Evolutionary conservation across 2,888 invertebrate species (phyloP), one percentile per base, ranked within the genome.

Genomic region (Temnothorax ravouxi): DNA sequence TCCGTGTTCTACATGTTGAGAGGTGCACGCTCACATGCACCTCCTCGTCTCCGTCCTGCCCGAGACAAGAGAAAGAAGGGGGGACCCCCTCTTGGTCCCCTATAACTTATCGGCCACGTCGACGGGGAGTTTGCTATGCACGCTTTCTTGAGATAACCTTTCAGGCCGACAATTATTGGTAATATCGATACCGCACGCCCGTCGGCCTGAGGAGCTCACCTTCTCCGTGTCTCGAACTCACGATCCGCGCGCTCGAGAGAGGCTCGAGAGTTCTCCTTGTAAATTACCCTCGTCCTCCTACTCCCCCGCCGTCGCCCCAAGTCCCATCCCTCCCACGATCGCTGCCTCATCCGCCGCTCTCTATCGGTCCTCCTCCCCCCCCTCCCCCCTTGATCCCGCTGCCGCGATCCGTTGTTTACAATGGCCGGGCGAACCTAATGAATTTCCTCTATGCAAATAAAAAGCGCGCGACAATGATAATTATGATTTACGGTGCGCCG

Each of bases 111-210:
- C 91, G 92, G 82, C 81, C 83, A 86, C 74, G 86, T 83, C 87
- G 90, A 90, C 86, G 90, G 87, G 87, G 91, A 92, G 91, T 92
- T 92, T 89, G 92, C 92, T 91, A 90, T 92, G 91, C 89, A 87
- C 88, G 90, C 91, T 91, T 92, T 92, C 91, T 90, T 90, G 89
- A 93, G 93, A 93, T 94, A 93, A 94, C 93, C 94, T 94, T 92
- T 93, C 92, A 89, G 93, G 93, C 94, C 93, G 93, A 93, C 93
- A 94, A 94, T 94, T 94, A 94, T 94, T 94, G 93, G 94, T 93
- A 94, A 94, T 93, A 94, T 94, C 93, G 93, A 93, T 91, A 92
- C 90, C 90, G 91, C 91, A 91, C 91, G 91, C 88, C 89, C 89
- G 91, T 88, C 91, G 88, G 91, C 88, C 89, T 84, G 74, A 67